Evolutionary conservation across 23 tunicate species (phyloP), one percentile per base, ranked within the genome.

Genomic region (Trididemnum nubilum): DNA sequence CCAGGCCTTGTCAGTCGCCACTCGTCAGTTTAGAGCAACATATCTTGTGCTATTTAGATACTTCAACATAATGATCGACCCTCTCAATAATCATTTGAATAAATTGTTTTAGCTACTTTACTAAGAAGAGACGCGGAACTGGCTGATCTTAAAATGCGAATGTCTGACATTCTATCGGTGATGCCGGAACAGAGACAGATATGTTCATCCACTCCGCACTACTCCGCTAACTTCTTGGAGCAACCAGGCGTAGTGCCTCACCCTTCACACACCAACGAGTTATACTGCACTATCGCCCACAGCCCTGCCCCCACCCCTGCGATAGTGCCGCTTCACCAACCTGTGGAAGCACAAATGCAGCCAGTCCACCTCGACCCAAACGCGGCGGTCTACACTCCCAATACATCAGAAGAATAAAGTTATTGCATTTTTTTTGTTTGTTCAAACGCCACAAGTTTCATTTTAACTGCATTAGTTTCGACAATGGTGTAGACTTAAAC

Each of bases 321-420:
- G 21, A 36, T 24, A 22, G 36, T 51, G n/a, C 79, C 92, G 0
- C 28, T 71, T 1, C 66, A 81, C 25, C 87, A 83, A 50, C 86
- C 92, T 21, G 78, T 89, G 58, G 87, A 89, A n/a, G 25, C 33
- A 19, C 82, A 4, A 26, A 29, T 82, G 64, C 92, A 66, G 36
- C 79, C 83, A 5, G 77, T 85, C 19, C 84, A 78, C 30, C 75
- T 89, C 2, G 94, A 89, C 94, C 94, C 94, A 65, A 89, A 89
- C 65, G 94, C 94, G 21, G 94, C 94, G 0, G 85, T 89, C 74
- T 89, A 89, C 77, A 89, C 87, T 49, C 94, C 94, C 28, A 64
- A 66, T 81, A 71, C 94, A 26, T 76, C 87, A 67, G 92, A 77
- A 24, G 34, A 33, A 3, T 73, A 83, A 0, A 57, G 22, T 75